Conservation (phyloP, 2,888 invertebrate genomes). For the Calliphora vomitoria region DNA sequence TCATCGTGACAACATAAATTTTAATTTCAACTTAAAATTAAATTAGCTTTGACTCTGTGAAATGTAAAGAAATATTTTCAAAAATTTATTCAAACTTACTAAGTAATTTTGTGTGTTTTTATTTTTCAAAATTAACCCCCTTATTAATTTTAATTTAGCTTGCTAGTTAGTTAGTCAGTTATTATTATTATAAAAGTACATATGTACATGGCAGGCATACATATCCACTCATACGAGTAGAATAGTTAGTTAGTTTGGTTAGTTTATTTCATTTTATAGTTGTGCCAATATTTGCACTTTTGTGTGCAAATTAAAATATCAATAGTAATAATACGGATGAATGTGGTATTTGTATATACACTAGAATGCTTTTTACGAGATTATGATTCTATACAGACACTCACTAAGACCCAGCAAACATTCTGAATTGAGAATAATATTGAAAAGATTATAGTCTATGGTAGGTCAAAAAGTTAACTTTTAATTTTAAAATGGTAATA, state of each 20-base stretch:
- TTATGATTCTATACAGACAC: background rate
- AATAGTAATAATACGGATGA: conserved; percentile 59
- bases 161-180: conserved; percentile 13
- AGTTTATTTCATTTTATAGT: conserved; percentile 58
- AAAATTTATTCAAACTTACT: too few species aligned
- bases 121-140: background rate
- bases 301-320: conserved; percentile 67
- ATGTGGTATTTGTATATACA: conserved; percentile 15
- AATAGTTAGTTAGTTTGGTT: background rate
- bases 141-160: background rate
- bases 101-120: too few species aligned
- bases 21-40: too few species aligned
- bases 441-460: too few species aligned
- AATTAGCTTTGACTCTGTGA: too few species aligned
- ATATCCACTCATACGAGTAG: conserved; percentile 11
- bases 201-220: background rate
- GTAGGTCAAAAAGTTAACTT: too few species aligned
- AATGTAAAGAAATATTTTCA: too few species aligned
- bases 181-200: background rate
- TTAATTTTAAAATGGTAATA: too few species aligned
- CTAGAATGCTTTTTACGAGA: conserved; percentile 38
- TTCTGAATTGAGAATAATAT: background rate
- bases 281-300: conserved; percentile 68
- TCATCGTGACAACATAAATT: too few species aligned
- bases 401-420: conserved; percentile 19